Evolutionary conservation across 2,888 invertebrate genomes (phyloP).

Genomic region (Masnerella sp.): DNA sequence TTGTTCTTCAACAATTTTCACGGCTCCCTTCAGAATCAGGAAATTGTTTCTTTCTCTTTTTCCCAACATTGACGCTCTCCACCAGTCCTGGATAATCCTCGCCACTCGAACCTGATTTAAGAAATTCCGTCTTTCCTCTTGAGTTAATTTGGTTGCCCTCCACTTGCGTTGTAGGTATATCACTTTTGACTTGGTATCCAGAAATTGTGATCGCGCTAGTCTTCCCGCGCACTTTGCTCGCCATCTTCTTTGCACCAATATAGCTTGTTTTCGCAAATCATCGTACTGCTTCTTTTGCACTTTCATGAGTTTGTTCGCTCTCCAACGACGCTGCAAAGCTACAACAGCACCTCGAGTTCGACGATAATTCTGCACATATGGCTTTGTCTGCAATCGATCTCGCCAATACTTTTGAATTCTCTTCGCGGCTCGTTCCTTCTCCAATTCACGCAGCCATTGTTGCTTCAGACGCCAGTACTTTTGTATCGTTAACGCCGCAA

Average conservation of each 20-base stretch:
- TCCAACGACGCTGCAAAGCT: constrained; percentile 78
- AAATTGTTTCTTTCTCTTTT: constrained; percentile 75
- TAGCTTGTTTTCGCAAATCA: constrained; percentile 74
- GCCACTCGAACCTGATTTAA: constrained; percentile 67
- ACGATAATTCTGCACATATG: constrained; percentile 43
- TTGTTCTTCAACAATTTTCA: constrained; percentile 65
- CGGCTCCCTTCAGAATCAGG: constrained; percentile 72
- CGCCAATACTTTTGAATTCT: constrained; percentile 80
- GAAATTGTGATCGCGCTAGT: constrained; percentile 68
- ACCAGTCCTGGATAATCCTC: constrained; percentile 77
- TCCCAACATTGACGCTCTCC: constrained; percentile 75
- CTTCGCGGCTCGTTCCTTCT: constrained; percentile 68
- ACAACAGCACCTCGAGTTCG: constrained; percentile 71
- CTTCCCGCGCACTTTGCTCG: constrained; percentile 74
- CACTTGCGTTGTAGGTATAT: constrained; percentile 72
- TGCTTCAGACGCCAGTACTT: constrained; percentile 79
- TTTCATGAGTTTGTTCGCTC: constrained; percentile 77
- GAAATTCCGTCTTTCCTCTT: constrained; percentile 76
- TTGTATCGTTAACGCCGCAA: constrained; percentile 82
- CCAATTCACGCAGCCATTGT: constrained; percentile 65
- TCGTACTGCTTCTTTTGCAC: constrained; percentile 75
- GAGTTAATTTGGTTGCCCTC: constrained; percentile 71
- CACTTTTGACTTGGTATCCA: constrained; percentile 70
- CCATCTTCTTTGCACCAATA: constrained; percentile 79
- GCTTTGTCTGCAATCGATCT: constrained; percentile 66